Base-by-base conservation (phyloP, 2,113 vertebrate genomes). In the Channa maculata region DNA sequence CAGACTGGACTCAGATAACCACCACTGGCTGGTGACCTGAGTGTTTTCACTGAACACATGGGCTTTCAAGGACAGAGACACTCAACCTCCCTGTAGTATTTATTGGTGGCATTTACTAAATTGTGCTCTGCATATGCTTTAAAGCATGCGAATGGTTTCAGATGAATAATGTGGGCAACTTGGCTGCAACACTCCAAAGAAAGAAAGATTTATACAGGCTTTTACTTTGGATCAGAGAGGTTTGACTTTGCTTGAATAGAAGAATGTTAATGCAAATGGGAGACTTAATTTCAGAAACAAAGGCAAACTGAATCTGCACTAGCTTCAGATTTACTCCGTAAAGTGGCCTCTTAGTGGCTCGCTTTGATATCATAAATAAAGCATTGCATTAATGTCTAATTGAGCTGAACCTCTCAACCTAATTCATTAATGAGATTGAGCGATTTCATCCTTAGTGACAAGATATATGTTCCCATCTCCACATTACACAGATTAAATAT, bases 401-500 rank as follows among this genome's bases (percentile, higher is more conserved):
- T 86, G 92, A 83, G 86, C 83, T 82, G 77, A 92, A 91, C 85
- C 91, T 80, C 83, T 90, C 89, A 75, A 93, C 48, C 87, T 91
- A 93, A 93, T 94, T 90, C 91, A 75, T 92, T 94, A 95, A 91
- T 94, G 88, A 92, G 77, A 87, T 86, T 75, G 89, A 94, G 91
- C 66, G 82, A 91, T 93, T 95, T 94, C 67, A 92, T 94, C 88
- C 89, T 77, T 89, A 74, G 79, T 88, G 86, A 94, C 92, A 93
- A 95, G 93, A 95, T 94, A 86, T 91, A 91, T 88, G 89, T 91
- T 89, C 87, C 88, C 88, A 63, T 93, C 72, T 94, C 91, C 83
- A 78, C 91, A 93, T 95, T 93, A 92, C 92, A 91, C 90, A 85
- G 92, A 92, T 95, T 95, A 92, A 89, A 88, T 94, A 94, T 93